phyloP scores from a whole-genome alignment of 2,888 invertebrate species.

The Lycaena phlaeas region DNA sequence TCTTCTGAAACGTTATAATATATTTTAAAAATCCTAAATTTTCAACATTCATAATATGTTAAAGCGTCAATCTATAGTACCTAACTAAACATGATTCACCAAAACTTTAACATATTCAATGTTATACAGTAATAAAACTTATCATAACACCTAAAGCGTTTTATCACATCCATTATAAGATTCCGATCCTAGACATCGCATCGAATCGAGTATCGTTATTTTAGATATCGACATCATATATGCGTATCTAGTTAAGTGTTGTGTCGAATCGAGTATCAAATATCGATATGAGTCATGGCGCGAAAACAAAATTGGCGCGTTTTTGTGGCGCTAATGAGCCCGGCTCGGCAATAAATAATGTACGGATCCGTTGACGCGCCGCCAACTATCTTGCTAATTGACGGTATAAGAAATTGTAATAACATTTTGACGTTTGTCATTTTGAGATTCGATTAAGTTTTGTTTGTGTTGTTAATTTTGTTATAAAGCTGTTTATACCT shows the following conservation, averaged over 20 bases:
- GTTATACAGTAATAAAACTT: too few species aligned
- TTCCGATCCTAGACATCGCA: constrained; percentile 8
- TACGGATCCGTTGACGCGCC: constrained; percentile 39
- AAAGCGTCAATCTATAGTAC: too few species aligned
- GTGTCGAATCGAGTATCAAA: constrained; percentile 23
- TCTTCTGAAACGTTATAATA: too few species aligned
- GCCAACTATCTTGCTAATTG: constrained; percentile 34
- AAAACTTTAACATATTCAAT: too few species aligned
- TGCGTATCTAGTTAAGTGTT: constrained; percentile 23
- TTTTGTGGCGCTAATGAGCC: constrained; percentile 47
- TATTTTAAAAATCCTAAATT: too few species aligned
- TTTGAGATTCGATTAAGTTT: not conserved
- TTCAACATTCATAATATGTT: too few species aligned
- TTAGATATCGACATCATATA: constrained; percentile 17
- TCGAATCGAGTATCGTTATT: constrained; percentile 13
- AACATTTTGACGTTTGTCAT: not conserved
- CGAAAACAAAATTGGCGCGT: constrained; percentile 36
- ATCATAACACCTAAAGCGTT: constrained; percentile 14
- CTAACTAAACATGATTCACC: too few species aligned
- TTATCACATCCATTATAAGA: constrained; percentile 11
- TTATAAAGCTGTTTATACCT: too few species aligned
- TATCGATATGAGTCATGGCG: constrained; percentile 30
- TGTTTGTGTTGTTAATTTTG: not conserved
- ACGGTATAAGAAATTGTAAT: constrained; percentile 12
- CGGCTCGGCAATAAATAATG: constrained; percentile 39